Evolutionary conservation across 2,888 invertebrate species (phyloP), one percentile per base, ranked within the genome.

Genomic region (Tolmerus cingulatus): DNA sequence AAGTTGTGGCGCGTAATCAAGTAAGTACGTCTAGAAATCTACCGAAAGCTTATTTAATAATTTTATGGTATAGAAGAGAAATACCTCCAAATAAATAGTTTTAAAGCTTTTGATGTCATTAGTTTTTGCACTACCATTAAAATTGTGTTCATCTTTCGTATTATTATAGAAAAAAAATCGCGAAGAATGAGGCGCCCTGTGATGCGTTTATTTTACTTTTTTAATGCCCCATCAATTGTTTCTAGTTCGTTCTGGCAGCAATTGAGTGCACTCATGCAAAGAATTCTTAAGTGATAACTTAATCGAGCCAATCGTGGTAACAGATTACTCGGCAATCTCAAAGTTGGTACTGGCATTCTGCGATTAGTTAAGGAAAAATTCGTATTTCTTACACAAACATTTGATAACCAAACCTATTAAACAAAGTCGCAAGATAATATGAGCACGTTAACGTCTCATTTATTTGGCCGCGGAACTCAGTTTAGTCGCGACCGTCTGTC

Each of bases 401-500:
- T 51, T 81, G 46, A 81, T 81, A 81, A 81, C 51, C 7, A 16
- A 76, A 43, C 51, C 81, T 81, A 81, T 81, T 81, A 55, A 84
- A 40, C 84, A n/a, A 34, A 66, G 74, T n/a, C 16, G 12, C 40
- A 27, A 57, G 74, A 57, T 84, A 84, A 74, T 37, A 81, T 43
- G 43, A 78, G 43, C 51, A 37, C 66, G 7, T 27, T 37, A 57
- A 57, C 34, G 66, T 84, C 34, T 84, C 40, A 37, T 66, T 74
- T 84, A 43, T 84, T 40, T 84, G 84, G 27, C 37, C 19, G 40
- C 43, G 66, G 84, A 66, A 40, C 87, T 89, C 88, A 89, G 89
- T 89, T 88, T 88, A 88, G 88, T 81, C 88, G 88, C 88, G 89
- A 86, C 89, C 88, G 89, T 51, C 55, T 34, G 34, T 89, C 88